These are phyloP conservation scores for Leptonema lineaticorne DNA, from an alignment of 1,140 invertebrate genomes.

Conservation along the genomic window DNA sequence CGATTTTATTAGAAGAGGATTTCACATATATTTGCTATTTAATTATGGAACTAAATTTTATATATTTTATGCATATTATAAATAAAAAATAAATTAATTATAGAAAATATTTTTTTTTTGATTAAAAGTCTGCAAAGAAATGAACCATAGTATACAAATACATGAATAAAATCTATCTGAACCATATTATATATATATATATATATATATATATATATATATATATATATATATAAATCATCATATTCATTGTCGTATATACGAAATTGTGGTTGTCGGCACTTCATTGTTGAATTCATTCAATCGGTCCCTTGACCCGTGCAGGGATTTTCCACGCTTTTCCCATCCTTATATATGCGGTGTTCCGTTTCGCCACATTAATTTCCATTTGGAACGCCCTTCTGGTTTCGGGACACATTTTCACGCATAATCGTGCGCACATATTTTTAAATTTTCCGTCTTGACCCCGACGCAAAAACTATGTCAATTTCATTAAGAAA, in stretches of 20 bases:
- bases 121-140: too few relatives aligned
- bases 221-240: background rate
- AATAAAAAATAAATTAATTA: too few relatives aligned
- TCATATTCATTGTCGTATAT: too few relatives aligned
- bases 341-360: background rate
- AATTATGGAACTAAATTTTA: too few relatives aligned
- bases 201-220: background rate
- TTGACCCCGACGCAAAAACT: slow-evolving; percentile 3
- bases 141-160: too few relatives aligned
- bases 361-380: slow-evolving; percentile 15
- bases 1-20: too few relatives aligned
- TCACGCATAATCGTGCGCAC: background rate
- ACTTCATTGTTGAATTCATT: background rate
- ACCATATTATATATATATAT: background rate
- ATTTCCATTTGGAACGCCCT: slow-evolving; percentile 9
- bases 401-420: background rate
- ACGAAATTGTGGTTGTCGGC: background rate
- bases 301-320: background rate
- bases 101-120: too few relatives aligned
- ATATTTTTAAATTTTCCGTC: slow-evolving; percentile 11
- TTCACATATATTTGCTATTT: too few relatives aligned
- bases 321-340: background rate
- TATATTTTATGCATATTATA: too few relatives aligned
- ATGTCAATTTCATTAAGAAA: slow-evolving; percentile 11
- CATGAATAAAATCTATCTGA: too few relatives aligned